Base-by-base conservation (phyloP, 1,140 invertebrate species). In the Heliconius himera region DNA sequence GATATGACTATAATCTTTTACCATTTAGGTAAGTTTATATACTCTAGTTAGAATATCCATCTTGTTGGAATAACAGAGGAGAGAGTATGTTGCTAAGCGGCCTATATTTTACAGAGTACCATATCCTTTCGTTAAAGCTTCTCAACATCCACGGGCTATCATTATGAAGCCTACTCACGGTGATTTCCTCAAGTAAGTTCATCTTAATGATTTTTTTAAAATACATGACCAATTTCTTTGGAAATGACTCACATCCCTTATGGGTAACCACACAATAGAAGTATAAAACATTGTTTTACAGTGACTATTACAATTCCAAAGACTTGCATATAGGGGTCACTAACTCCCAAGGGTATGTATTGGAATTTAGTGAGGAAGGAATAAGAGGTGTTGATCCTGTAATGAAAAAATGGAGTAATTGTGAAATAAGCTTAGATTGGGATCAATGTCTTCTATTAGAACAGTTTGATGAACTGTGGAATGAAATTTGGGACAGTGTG, bases 271-370 rank as follows among this genome's bases (percentile, higher is more conserved):
- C 26, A 78, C 29, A 79, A 81, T 78, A 71, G 56, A 49, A n/a
- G n/a, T 71, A 16, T 33, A 71, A 71, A 33, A 33, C 51, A 78
- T 84, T 83, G 26, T 70, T 82, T 95, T 95, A 80, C 92, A 97
- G 97, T 93, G 96, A 97, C 91, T 97, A 97, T 91, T 96, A 96
- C 88, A 97, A 97, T 93, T 96, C 96, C 66, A 96, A 96, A 91
- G 97, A 98, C 95, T 95, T 98, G 73, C 97, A 98, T 91, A 98
- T 98, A 91, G 97, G 97, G 66, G 96, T 98, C 77, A 98, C 97
- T 70, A 97, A 96, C 85, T 97, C 97, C 73, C 95, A 95, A 79
- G 97, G 97, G 73, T 95, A 95, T 88, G 96, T 98, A 26, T 96
- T 97, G 78, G 97, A 98, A 94, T 98, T 97, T 92, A 97, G 97